These are phyloP conservation scores for Tetraodon nigroviridis DNA, from an alignment of 2,113 vertebrate species.

Conservation along the genomic window DNA sequence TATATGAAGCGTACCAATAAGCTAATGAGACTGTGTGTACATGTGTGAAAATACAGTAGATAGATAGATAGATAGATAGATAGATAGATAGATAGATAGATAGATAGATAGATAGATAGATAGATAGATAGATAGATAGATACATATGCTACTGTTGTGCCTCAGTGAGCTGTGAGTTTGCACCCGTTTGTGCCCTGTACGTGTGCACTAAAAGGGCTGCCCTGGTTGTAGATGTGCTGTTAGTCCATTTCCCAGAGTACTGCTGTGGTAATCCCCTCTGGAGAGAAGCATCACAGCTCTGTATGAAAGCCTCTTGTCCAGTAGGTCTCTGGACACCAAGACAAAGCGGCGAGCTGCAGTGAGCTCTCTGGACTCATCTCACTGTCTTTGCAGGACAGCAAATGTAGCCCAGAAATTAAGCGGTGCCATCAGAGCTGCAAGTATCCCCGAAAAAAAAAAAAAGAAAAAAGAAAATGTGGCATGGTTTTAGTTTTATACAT, in stretches of 20 bases:
- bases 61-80: constrained; percentile 9
- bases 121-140: too few species aligned
- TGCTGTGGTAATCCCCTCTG: constrained; percentile 67
- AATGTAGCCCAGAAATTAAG: constrained; percentile 39
- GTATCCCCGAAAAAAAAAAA: background rate
- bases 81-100: too few species aligned
- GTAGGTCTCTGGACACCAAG: constrained; percentile 57
- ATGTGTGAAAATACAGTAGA: constrained; percentile 5
- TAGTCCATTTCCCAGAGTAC: constrained; percentile 53
- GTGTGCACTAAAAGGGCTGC: constrained; percentile 32
- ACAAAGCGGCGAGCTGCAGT: constrained; percentile 52
- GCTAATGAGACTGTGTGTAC: constrained; percentile 8
- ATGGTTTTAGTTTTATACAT: constrained; percentile 6
- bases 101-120: too few species aligned
- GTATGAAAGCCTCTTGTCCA: constrained; percentile 68
- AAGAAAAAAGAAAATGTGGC: background rate
- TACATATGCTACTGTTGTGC: background rate
- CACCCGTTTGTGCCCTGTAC: constrained; percentile 12
- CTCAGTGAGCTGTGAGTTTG: constrained; percentile 1
- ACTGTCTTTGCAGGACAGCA: constrained; percentile 34
- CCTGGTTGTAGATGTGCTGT: constrained; percentile 44
- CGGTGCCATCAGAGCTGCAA: constrained; percentile 33
- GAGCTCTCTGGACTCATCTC: constrained; percentile 44
- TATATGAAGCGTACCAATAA: too few species aligned
- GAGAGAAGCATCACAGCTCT: constrained; percentile 56